These are phyloP conservation scores for Prunella strophiata DNA, from an alignment of 2,797 vertebrate species.

Conservation along the genomic window DNA sequence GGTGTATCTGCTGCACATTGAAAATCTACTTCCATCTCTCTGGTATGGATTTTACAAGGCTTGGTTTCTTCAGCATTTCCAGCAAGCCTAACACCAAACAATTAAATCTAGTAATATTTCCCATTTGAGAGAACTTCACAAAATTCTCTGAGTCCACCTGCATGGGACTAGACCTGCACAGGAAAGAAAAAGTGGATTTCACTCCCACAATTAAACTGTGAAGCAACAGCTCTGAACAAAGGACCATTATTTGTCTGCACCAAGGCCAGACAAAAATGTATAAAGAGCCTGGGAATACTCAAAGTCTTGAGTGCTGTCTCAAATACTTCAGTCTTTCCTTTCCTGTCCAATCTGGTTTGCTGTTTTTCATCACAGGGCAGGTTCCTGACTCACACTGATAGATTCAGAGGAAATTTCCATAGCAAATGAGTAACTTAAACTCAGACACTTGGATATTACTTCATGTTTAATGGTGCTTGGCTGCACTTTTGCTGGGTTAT, in stretches of 20 bases:
- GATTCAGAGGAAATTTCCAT: neutral
- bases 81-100: neutral
- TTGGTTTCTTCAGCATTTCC: neutral
- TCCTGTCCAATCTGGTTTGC: neutral
- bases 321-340: neutral
- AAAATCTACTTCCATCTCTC: neutral
- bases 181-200: neutral
- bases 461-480: neutral
- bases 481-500: neutral
- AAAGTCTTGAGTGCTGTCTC: neutral
- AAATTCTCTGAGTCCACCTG: neutral
- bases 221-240: neutral
- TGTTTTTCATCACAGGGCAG: neutral
- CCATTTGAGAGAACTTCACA: neutral
- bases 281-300: neutral
- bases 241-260: neutral
- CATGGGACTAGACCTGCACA: neutral
- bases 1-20: neutral
- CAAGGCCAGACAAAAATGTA: neutral
- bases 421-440: neutral
- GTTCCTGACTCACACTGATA: neutral
- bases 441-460: neutral
- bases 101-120: neutral
- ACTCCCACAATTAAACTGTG: neutral
- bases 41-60: neutral